phyloP scores from a whole-genome alignment of 2,797 vertebrate species.

The Lates japonicus region DNA sequence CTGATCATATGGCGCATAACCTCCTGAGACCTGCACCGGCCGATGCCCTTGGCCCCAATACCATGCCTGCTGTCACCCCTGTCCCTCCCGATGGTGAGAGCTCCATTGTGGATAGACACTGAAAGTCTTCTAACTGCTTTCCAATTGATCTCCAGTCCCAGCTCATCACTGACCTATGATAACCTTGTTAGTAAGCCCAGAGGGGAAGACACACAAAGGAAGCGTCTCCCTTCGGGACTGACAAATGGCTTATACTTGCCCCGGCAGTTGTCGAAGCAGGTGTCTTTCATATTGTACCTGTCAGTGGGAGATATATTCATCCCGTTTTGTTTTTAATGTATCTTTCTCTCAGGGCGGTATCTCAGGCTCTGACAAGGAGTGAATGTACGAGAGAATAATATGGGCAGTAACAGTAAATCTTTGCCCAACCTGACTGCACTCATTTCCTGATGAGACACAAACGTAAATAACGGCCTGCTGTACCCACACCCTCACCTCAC shows the following conservation, averaged over 20 bases:
- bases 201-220: slow-evolving; percentile 51
- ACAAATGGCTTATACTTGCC: slow-evolving; percentile 52
- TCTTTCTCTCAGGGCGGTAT: slow-evolving; percentile 44
- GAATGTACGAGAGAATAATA: slow-evolving; percentile 58
- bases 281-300: slow-evolving; percentile 68
- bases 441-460: slow-evolving; percentile 66
- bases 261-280: slow-evolving; percentile 50
- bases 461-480: slow-evolving; percentile 55
- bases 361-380: slow-evolving; percentile 58
- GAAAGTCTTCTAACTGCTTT: slow-evolving; percentile 48
- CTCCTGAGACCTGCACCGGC: slow-evolving; percentile 31
- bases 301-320: slow-evolving; percentile 60
- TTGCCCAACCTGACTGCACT: slow-evolving; percentile 43
- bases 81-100: slow-evolving; percentile 16
- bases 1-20: slow-evolving; percentile 55
- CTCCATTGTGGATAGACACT: slow-evolving; percentile 29
- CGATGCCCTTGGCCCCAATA: slow-evolving; percentile 54
- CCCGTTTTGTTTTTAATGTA: slow-evolving; percentile 66
- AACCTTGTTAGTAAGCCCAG: slow-evolving; percentile 67
- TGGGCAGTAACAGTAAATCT: slow-evolving; percentile 64
- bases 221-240: slow-evolving; percentile 28
- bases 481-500: slow-evolving; percentile 17
- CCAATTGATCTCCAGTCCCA: slow-evolving; percentile 61
- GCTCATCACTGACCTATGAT: slow-evolving; percentile 66
- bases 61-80: slow-evolving; percentile 21